phyloP scores from a whole-genome alignment of 2,113 vertebrate species.

The Theristicus caerulescens region DNA sequence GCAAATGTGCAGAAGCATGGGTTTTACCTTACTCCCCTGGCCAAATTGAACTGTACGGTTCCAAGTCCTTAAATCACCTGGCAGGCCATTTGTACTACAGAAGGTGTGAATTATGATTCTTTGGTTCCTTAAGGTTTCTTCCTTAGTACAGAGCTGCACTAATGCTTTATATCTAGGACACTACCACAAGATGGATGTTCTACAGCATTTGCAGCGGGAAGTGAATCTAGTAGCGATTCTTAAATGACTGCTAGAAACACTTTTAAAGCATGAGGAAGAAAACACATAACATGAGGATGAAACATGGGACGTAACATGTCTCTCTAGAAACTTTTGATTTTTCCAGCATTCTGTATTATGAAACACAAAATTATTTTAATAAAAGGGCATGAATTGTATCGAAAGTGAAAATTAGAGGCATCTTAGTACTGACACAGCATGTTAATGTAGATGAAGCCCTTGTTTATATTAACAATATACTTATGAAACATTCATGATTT shows the following conservation, averaged over 20 bases:
- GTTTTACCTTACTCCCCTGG: slow-evolving; percentile 25
- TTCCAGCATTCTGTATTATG: neutral
- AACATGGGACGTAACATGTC: neutral
- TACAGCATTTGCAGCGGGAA: neutral
- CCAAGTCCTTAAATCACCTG: slow-evolving; percentile 59
- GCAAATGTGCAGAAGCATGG: slow-evolving; percentile 8
- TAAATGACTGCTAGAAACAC: neutral
- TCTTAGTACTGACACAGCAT: neutral
- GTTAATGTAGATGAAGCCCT: neutral
- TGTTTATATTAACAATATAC: neutral
- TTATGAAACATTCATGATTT: neutral
- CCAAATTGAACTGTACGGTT: neutral
- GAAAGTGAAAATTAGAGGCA: neutral
- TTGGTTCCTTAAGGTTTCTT: slow-evolving; percentile 62
- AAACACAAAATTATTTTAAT: neutral
- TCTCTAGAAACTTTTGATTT: neutral
- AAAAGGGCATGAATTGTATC: neutral
- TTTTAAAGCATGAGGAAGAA: neutral
- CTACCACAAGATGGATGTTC: neutral
- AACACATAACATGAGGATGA: neutral
- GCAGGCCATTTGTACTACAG: slow-evolving; percentile 20
- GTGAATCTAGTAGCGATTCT: neutral
- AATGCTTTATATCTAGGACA: slow-evolving; percentile 1
- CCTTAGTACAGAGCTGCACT: slow-evolving; percentile 31
- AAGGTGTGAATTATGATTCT: slow-evolving; percentile 53